Conservation (phyloP, 2,888 invertebrate species). For the Tachina lurida region DNA sequence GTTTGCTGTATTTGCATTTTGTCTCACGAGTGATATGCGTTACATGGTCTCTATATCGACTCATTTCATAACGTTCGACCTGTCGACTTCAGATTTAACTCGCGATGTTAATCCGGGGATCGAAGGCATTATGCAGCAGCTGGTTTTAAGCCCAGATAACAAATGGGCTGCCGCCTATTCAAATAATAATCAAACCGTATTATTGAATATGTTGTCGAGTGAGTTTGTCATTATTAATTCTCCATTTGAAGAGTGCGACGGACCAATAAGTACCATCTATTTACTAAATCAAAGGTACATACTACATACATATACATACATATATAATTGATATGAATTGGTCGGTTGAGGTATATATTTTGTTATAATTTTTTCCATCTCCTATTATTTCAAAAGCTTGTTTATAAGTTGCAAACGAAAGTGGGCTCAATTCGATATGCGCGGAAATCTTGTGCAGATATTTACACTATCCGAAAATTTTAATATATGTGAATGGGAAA, state of each 20-base stretch:
- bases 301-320: no score
- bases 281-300: conserved; percentile 86
- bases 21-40: conserved; percentile 93
- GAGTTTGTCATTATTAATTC: conserved; percentile 94
- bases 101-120: conserved; percentile 96
- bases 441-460: conserved; percentile 88
- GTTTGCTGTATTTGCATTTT: conserved; percentile 97
- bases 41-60: conserved; percentile 98
- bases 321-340: not conserved
- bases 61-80: conserved; percentile 97
- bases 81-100: conserved; percentile 97
- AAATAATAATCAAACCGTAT: conserved; percentile 96
- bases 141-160: conserved; percentile 96
- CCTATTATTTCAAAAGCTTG: conserved; percentile 81
- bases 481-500: conserved; percentile 89
- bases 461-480: conserved; percentile 85
- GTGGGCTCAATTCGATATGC: conserved; percentile 91
- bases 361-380: not conserved
- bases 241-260: conserved; percentile 87
- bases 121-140: conserved; percentile 97
- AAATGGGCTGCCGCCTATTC: conserved; percentile 98
- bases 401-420: conserved; percentile 90
- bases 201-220: conserved; percentile 96
- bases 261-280: conserved; percentile 86
- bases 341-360: not conserved